Base-by-base conservation (phyloP, 2,888 invertebrate genomes). In the Drosophila trichaetosa region DNA sequence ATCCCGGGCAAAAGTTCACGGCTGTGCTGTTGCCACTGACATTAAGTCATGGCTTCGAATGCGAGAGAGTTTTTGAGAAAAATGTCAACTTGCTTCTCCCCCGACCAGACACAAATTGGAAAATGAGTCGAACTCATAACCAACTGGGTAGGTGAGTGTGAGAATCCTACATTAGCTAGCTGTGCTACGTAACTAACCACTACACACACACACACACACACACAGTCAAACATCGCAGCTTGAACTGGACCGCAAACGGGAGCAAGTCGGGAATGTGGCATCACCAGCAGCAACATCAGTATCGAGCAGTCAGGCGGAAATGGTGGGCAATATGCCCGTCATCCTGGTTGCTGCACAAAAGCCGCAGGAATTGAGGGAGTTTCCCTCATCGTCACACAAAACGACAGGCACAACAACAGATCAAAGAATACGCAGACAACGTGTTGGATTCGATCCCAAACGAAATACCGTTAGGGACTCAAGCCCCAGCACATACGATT, bases 1-100 rank as follows among this genome's bases (percentile, higher is more conserved):
- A 21, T 27, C 18, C 49, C 40, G 16, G 4, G 2, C 24, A 33
- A 58, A 71, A 81, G 82, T 71, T 74, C 57, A 69, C 52, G 73
- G 53, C 24, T 46, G 7, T 46, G 46, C 46, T 46, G 59, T 54
- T 75, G 77, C 60, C 70, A 80, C 70, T 71, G 83, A 57, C 76
- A 72, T 69, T 72, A 60, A 67, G 72, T 52, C 69, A 68, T 34
- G 65, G 60, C 54, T 65, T 72, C 70, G 64, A 49, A 52, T 58
- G 48, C 54, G 64, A 56, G 48, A 80, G 82, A 62, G 79, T 69
- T 76, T 85, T 85, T 90, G 85, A 73, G 81, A 90, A 88, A 88
- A 82, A 88, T 85, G 85, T 85, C 85, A 85, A 66, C 53, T 76
- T 56, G 56, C 52, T 59, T 42, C 60, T 29, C 21, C 40, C 56